Base-by-base conservation (phyloP, 2,797 vertebrate genomes). In the Borostomias antarcticus region DNA sequence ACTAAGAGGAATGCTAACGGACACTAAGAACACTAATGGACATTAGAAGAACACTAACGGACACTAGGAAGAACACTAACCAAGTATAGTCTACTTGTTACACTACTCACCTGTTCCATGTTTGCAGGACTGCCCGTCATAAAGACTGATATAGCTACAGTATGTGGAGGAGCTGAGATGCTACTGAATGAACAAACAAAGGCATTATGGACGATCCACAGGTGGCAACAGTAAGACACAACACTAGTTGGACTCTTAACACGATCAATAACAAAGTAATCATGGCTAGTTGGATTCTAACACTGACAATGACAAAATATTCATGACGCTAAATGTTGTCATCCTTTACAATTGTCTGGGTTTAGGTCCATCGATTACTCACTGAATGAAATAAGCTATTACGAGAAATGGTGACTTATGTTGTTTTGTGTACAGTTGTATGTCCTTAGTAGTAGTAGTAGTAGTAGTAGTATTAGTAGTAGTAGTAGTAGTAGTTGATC, bases 321-420 rank as follows among this genome's bases (percentile, higher is more conserved):
- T 13, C 62, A 57, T 73, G 79, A 79, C 75, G 78, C 80, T 86
- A 66, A 72, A 45, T 74, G 7, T 68, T 72, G 35, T 56, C 25
- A 75, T 35, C 28, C 64, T 80, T 77, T 84, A 75, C 60, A 82
- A 79, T 56, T 66, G 40, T 70, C 58, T 72, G 72, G 70, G 59
- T 54, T 74, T 62, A 32, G 60, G 7, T n/a, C n/a, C n/a, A n/a
- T n/a, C 30, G 15, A 52, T 66, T 57, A 77, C 73, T 86, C 84
- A 85, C 77, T 82, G 74, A 56, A 76, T 82, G 74, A 56, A 52
- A 91, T 91, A 91, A 91, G 89, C 89, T 91, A 89, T 35, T 79
- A 75, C 53, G 68, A 76, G 25, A 82, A 62, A 70, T 70, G 84
- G 68, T 70, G 61, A 76, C 43, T 63, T 1, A 0, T 21, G 26